A percentile compares a stretch with the other conserved stretches of the same genome.
Evolutionary conservation across 2,888 invertebrate species (phyloP).

Genomic region (Dasypolia templi): DNA sequence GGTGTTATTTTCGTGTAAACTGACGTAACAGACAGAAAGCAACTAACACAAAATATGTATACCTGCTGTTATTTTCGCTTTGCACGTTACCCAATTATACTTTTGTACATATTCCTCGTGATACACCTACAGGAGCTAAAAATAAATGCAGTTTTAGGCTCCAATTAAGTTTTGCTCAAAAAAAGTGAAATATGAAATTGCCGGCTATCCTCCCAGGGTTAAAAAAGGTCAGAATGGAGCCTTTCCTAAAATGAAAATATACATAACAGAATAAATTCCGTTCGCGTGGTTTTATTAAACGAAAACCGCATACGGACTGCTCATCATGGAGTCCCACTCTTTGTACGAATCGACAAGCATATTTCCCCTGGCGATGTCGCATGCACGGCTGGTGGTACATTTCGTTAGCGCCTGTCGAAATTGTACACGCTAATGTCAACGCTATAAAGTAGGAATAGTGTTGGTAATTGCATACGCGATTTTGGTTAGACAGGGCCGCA

Average conservation of each 20-base stretch:
- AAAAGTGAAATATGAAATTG: conserved; percentile 56
- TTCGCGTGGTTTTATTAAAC: conserved; percentile 36
- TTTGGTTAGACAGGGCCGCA: conserved; percentile 23
- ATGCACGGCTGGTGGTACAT: conserved; percentile 51
- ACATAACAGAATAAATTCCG: conserved; percentile 42
- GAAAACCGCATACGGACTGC: conserved; percentile 43
- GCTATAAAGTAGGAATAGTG: conserved; percentile 47
- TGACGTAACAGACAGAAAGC: conserved; percentile 32
- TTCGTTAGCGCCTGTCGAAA: conserved; percentile 54
- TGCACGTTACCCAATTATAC: conserved; percentile 36
- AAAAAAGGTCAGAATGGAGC: conserved; percentile 41
- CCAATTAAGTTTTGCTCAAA: conserved; percentile 47
- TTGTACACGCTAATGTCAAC: conserved; percentile 55
- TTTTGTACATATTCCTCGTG: conserved; percentile 28
- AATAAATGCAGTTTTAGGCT: conserved; percentile 42
- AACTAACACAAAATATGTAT: conserved; percentile 25
- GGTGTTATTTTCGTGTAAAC: conserved; percentile 55
- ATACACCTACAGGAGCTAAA: conserved; percentile 38
- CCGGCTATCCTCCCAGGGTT: conserved; percentile 38
- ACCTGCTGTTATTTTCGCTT: conserved; percentile 19
- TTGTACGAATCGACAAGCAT: conserved; percentile 65
- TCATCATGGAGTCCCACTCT: conserved; percentile 59
- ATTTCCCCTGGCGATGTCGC: conserved; percentile 67
- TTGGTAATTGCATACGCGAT: conserved; percentile 46
- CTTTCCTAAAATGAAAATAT: conserved; percentile 48